phyloP scores from a whole-genome alignment of 2,797 vertebrate genomes.

The Glossophaga mutica region DNA sequence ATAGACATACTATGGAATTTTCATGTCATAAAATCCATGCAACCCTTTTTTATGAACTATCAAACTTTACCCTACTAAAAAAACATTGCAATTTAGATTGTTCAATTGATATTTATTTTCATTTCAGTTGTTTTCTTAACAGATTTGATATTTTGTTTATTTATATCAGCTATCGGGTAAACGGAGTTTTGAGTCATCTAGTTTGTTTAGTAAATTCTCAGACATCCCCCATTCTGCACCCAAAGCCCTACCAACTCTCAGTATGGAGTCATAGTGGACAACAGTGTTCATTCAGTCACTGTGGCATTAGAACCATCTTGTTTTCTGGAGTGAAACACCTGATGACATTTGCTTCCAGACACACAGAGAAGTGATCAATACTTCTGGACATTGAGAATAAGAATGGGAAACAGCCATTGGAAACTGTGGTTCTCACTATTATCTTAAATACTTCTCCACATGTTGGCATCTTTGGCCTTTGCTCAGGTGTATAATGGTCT shows the following conservation, averaged over 20 bases:
- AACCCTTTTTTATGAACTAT: not conserved
- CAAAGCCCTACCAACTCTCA: not conserved
- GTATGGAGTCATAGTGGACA: not conserved
- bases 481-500: not conserved
- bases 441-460: not conserved
- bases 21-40: not conserved
- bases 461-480: not conserved
- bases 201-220: not conserved
- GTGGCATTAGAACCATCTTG: not conserved
- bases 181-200: not conserved
- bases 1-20: not conserved
- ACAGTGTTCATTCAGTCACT: not conserved
- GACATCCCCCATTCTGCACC: not conserved
- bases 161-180: not conserved
- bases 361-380: not conserved
- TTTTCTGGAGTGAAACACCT: not conserved
- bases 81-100: not conserved
- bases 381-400: not conserved
- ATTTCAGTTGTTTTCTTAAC: not conserved
- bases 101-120: not conserved
- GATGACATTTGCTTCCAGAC: not conserved
- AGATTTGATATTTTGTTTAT: not conserved
- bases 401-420: not conserved
- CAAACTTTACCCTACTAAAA: not conserved
- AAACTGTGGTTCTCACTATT: not conserved